Conservation (phyloP, 2,113 vertebrate species). For the Rhinichthys klamathensis region DNA sequence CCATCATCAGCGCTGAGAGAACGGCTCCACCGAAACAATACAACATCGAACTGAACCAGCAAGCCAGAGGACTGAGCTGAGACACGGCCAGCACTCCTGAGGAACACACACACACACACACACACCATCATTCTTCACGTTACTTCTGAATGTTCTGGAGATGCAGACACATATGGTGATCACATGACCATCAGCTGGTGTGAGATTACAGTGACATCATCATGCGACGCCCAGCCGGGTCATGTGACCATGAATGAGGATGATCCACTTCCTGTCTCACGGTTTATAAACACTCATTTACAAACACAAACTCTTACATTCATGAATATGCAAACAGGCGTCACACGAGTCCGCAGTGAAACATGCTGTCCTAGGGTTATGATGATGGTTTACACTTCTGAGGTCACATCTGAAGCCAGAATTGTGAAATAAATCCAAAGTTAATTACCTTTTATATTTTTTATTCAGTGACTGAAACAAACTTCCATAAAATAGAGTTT, state of each 20-base stretch:
- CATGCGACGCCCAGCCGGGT: not conserved
- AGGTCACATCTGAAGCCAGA: too few relatives aligned
- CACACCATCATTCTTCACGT: not conserved
- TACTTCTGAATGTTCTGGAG: too few relatives aligned
- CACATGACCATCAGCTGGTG: too few relatives aligned
- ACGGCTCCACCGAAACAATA: slow-evolving; percentile 93
- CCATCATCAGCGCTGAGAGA: slow-evolving; percentile 89
- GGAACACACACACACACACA: slow-evolving; percentile 45
- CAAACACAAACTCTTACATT: not conserved
- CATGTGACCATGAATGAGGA: slow-evolving; percentile 7
- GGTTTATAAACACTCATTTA: not conserved
- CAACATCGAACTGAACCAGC: slow-evolving; percentile 98
- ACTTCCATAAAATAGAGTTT: not conserved
- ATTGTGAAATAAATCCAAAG: too few relatives aligned
- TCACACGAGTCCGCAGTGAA: not conserved
- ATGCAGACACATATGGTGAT: not conserved
- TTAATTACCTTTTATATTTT: too few relatives aligned
- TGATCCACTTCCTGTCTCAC: too few relatives aligned
- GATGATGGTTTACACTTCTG: too few relatives aligned
- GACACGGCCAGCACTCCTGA: slow-evolving; percentile 84
- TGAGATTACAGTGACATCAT: not conserved
- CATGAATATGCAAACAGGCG: not conserved
- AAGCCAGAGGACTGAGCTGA: slow-evolving; percentile 86
- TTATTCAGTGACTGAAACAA: too few relatives aligned
- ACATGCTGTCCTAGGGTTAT: not conserved